phyloP scores from a whole-genome alignment of 1,140 invertebrate genomes.

The Drosophila leontia region DNA sequence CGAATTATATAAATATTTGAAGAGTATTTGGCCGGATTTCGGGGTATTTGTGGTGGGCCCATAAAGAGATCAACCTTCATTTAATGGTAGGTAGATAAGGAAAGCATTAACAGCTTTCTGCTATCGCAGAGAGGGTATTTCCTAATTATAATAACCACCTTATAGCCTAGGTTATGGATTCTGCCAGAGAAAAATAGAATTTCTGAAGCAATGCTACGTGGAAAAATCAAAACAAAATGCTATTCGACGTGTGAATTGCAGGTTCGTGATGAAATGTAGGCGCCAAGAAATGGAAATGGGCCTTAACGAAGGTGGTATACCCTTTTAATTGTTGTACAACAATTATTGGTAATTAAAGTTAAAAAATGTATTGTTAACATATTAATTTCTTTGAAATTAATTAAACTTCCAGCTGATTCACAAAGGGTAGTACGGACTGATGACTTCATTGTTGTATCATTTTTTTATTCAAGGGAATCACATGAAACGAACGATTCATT shows the following conservation, averaged over 20 bases:
- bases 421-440: background rate
- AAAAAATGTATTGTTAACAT: background rate
- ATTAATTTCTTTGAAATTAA: background rate
- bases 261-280: slow-evolving; percentile 47
- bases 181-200: slow-evolving; percentile 1
- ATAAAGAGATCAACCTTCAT: slow-evolving; percentile 60
- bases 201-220: background rate
- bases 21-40: slow-evolving; percentile 38
- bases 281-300: background rate
- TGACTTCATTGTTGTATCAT: slow-evolving; percentile 1
- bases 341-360: background rate
- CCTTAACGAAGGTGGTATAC: background rate
- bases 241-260: slow-evolving; percentile 61
- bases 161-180: slow-evolving; percentile 15
- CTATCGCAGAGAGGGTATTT: slow-evolving; percentile 4
- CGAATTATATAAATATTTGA: slow-evolving; percentile 77
- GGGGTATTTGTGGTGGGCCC: slow-evolving; percentile 15
- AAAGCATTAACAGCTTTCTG: slow-evolving; percentile 15
- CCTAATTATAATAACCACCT: slow-evolving; percentile 2
- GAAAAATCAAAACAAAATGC: slow-evolving; percentile 50
- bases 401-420: background rate
- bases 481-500: background rate
- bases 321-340: background rate
- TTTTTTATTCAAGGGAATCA: background rate
- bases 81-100: slow-evolving; percentile 55